Evolutionary conservation across 2,888 invertebrate species (phyloP).

Genomic region (Portevinia maculata): DNA sequence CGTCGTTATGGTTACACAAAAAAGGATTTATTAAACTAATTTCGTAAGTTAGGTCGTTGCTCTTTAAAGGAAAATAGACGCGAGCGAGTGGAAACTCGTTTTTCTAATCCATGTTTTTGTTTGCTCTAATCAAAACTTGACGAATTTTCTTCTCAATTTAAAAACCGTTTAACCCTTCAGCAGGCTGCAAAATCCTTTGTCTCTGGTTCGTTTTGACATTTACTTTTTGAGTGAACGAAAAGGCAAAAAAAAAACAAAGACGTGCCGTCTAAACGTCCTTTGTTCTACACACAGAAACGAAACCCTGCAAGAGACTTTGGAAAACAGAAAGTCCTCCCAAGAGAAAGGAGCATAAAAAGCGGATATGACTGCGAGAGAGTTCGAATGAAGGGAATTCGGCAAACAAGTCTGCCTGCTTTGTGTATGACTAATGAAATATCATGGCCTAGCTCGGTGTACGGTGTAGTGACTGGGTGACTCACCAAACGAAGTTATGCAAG

Average conservation of each 20-base stretch:
- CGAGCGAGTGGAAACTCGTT: neutral
- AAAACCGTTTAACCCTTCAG: slow-evolving; percentile 43
- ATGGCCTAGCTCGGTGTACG: slow-evolving; percentile 58
- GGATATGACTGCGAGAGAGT: slow-evolving; percentile 6
- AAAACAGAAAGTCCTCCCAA: slow-evolving; percentile 55
- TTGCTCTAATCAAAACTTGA: neutral
- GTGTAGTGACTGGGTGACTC: slow-evolving; percentile 63
- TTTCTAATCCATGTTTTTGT: slow-evolving; percentile 30
- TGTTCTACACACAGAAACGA: slow-evolving; percentile 25
- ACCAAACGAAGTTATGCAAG: slow-evolving; percentile 74
- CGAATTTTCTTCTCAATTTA: slow-evolving; percentile 12
- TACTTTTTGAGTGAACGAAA: slow-evolving; percentile 50
- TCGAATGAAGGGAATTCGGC: slow-evolving; percentile 33
- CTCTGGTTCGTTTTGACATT: slow-evolving; percentile 55
- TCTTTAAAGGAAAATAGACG: slow-evolving; percentile 2
- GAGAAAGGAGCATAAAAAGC: slow-evolving; percentile 37
- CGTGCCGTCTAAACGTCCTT: slow-evolving; percentile 54
- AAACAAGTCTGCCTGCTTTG: slow-evolving; percentile 55
- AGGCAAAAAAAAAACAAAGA: slow-evolving; percentile 27
- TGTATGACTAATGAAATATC: slow-evolving; percentile 73
- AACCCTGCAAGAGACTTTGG: slow-evolving; percentile 22
- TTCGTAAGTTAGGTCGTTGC: slow-evolving; percentile 70
- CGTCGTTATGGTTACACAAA: slow-evolving; percentile 63
- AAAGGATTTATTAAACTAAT: slow-evolving; percentile 27
- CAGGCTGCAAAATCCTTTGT: slow-evolving; percentile 28